Conservation (phyloP, 2,888 invertebrate genomes). For the Hesperia comma region DNA sequence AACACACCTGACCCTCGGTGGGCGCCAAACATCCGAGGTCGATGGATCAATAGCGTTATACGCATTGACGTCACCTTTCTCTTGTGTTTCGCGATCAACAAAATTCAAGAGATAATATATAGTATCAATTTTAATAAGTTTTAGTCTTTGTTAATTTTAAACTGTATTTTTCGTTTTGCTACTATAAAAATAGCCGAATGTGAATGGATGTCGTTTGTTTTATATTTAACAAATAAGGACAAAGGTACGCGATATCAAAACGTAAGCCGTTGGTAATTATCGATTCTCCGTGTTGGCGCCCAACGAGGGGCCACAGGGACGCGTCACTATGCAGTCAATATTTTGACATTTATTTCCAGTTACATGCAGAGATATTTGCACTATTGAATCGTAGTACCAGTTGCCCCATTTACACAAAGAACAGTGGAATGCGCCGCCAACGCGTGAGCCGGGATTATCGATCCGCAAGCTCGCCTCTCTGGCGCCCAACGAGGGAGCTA, state of each 20-base stretch:
- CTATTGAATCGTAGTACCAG: neutral
- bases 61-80: conserved; percentile 26
- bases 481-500: conserved; percentile 6
- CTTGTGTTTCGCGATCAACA: conserved; percentile 1
- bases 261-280: neutral
- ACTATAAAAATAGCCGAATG: no score
- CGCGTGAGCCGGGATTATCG: conserved; percentile 10
- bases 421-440: conserved; percentile 5
- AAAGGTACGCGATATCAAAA: neutral
- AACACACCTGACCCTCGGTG: conserved; percentile 8
- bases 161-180: no score
- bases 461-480: conserved; percentile 9
- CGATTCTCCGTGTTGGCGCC: neutral
- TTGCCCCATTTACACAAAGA: conserved; percentile 14
- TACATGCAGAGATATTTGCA: neutral
- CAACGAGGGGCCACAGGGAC: neutral
- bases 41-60: conserved; percentile 10
- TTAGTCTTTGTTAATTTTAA: no score
- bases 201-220: neutral
- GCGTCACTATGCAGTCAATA: neutral
- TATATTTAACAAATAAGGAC: neutral
- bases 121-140: no score
- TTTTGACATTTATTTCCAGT: neutral
- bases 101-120: neutral
- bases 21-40: conserved; percentile 22